phyloP scores from a whole-genome alignment of 1,140 invertebrate species.

The Telenomus remus region DNA sequence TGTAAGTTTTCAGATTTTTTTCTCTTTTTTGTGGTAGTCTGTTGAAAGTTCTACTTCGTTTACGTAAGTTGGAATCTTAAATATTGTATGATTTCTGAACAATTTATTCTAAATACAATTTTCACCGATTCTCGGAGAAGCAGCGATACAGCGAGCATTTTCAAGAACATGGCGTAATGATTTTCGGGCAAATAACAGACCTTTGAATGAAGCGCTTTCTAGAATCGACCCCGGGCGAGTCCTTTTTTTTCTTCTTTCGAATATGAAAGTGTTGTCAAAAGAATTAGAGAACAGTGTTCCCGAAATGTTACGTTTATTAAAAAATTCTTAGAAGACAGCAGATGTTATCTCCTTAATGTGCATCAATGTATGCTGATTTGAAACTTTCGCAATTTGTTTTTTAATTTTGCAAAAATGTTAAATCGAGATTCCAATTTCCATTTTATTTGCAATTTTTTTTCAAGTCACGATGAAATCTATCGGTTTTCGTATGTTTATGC shows the following conservation, averaged over 20 bases:
- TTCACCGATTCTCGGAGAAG: not conserved
- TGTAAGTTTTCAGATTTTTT: no score
- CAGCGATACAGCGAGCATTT: not conserved
- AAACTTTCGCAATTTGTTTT: not conserved
- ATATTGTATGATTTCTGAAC: no score
- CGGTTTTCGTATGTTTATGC: slow-evolving; percentile 52
- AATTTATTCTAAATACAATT: no score
- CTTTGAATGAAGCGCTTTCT: slow-evolving; percentile 30
- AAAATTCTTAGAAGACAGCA: slow-evolving; percentile 23
- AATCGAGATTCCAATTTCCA: no score
- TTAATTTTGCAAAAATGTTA: not conserved
- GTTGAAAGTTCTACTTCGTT: no score
- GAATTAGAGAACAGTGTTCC: slow-evolving; percentile 9
- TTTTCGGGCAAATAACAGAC: slow-evolving; percentile 8
- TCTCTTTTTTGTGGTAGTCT: no score
- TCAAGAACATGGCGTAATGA: slow-evolving; percentile 11
- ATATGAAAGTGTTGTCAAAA: slow-evolving; percentile 23
- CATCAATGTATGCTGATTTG: not conserved
- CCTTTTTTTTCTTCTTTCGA: slow-evolving; percentile 14
- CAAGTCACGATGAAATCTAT: not conserved
- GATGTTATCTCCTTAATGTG: not conserved
- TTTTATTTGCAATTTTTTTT: no score
- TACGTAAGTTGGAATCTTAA: no score
- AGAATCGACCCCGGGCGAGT: slow-evolving; percentile 13
- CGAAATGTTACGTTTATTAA: slow-evolving; percentile 22